Evolutionary conservation across 2,888 invertebrate genomes (phyloP), one percentile per base, ranked within the genome.

Genomic region (Dicranocentrus wangi): DNA sequence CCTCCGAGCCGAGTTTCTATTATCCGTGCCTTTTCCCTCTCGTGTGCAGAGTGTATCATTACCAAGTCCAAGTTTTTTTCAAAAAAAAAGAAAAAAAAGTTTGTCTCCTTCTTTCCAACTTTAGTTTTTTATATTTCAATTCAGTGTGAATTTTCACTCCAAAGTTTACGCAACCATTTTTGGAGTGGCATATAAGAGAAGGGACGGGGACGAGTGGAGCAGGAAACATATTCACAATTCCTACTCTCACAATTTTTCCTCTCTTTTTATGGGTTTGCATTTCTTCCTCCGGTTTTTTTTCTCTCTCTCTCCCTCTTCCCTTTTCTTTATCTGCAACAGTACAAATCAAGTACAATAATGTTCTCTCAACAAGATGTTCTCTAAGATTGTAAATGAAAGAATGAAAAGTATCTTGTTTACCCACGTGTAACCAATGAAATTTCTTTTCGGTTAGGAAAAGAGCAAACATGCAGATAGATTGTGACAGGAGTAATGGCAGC

Each of bases 391-490:
- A 21, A 39, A 68, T 51, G 51, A 51, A 51, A 51, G 51, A 17
- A 51, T 32, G 19, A 68, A 28, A 68, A 69, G 5, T 39, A 55
- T 39, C 69, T 58, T 69, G 69, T 69, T 69, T 69, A 58, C 69
- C 53, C 69, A 69, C 69, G 69, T 58, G 69, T 53, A 15, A 10
- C 39, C 53, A 51, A 51, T 51, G 51, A 51, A 51, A 51, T 51
- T 51, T 51, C 19, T 32, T 32, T 32, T 32, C 32, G 32, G 5
- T 32, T 32, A 32, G 32, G 32, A 32, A 32, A 32, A 32, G 32
- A 32, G 32, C 32, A 32, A 32, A 32, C 15, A 55, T 58, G 27
- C 19, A 55, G 21, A 55, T 32, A 58, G 58, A 32, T 39, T 69
- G 69, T 69, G 69, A 69, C 69, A 58, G 55, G 10, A 32, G 32